Percentiles rank a stretch among this genome's conserved stretches.
phyloP scores from a whole-genome alignment of 2,888 invertebrate species.

The Cheilosia variabilis region DNA sequence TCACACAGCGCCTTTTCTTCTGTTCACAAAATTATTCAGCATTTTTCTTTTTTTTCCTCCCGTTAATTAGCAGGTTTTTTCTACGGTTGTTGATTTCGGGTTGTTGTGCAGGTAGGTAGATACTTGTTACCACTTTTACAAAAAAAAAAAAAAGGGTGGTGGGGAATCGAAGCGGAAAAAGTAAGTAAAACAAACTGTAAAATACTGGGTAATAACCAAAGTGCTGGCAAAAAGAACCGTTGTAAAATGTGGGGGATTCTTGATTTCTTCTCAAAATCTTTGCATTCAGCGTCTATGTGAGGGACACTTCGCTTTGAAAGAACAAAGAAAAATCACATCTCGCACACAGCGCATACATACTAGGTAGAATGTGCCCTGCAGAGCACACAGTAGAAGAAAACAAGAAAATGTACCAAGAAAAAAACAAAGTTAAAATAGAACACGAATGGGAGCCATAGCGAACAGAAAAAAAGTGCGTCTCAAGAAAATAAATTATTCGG shows the following conservation, averaged over 20 bases:
- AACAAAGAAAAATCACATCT: slow-evolving; percentile 67
- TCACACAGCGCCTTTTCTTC: slow-evolving; percentile 1
- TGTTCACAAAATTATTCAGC: slow-evolving; percentile 24
- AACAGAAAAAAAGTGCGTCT: slow-evolving; percentile 66
- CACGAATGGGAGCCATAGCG: slow-evolving; percentile 25
- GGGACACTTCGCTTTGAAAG: slow-evolving; percentile 42
- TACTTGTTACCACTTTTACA: slow-evolving; percentile 41
- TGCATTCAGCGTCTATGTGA: neutral
- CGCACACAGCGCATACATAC: neutral
- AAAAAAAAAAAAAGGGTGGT: neutral
- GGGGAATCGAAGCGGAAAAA: slow-evolving; percentile 2
- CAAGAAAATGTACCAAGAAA: slow-evolving; percentile 65
- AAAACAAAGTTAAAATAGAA: slow-evolving; percentile 56
- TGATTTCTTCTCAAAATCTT: slow-evolving; percentile 14
- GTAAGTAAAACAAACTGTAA: slow-evolving; percentile 50
- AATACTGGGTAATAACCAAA: slow-evolving; percentile 52
- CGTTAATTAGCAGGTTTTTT: slow-evolving; percentile 27
- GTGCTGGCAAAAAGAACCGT: slow-evolving; percentile 57
- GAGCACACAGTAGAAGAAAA: slow-evolving; percentile 59
- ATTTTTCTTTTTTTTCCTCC: slow-evolving; percentile 14
- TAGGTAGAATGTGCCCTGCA: no score
- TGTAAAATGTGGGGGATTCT: slow-evolving; percentile 18
- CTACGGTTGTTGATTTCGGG: slow-evolving; percentile 19
- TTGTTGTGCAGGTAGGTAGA: neutral
- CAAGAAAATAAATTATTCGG: slow-evolving; percentile 46